Evolutionary conservation across 2,888 invertebrate species (phyloP).

Genomic region (Meiosimyza platycephala): DNA sequence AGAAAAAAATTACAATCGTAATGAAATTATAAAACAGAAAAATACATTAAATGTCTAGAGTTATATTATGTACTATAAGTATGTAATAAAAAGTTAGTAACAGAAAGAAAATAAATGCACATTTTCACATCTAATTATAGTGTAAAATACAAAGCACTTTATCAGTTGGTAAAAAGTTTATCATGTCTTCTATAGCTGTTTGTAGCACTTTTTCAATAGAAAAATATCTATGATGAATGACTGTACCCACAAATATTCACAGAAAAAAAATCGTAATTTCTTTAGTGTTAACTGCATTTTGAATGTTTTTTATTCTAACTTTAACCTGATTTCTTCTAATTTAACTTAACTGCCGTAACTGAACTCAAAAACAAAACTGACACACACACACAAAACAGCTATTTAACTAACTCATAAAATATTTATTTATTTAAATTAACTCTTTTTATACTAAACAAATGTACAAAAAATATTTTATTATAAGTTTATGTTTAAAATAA

Average conservation of each 20-base stretch:
- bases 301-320: background rate
- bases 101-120: background rate
- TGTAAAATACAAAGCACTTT: too few relatives aligned
- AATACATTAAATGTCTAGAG: conserved; percentile 22
- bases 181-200: too few relatives aligned
- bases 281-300: too few relatives aligned
- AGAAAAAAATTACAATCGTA: background rate
- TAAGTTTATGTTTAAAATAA: background rate
- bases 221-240: background rate
- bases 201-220: background rate
- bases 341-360: conserved; percentile 12
- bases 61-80: background rate
- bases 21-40: background rate
- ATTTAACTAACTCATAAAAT: conserved; percentile 14
- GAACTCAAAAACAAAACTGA: background rate
- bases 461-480: conserved; percentile 8
- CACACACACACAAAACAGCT: background rate
- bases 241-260: background rate
- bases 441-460: conserved; percentile 6
- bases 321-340: background rate
- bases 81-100: conserved; percentile 12
- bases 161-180: too few relatives aligned
- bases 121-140: too few relatives aligned
- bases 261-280: too few relatives aligned
- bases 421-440: background rate